Base-by-base conservation (phyloP, 1,140 invertebrate species). In the Caenorhabditis remanei region DNA sequence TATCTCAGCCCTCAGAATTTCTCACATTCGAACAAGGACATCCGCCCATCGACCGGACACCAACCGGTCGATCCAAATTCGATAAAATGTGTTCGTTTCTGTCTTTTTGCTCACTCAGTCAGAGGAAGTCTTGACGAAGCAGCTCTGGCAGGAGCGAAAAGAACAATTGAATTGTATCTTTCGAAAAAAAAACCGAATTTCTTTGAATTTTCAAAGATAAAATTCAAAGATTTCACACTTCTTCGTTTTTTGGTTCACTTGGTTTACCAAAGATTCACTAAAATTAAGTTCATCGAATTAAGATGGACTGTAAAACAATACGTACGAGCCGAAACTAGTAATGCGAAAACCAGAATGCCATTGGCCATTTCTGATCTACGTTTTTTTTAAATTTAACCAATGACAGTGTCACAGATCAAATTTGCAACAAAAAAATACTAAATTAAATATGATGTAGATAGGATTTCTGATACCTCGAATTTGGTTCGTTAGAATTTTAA, bases 31-130 rank as follows among this genome's bases (percentile, higher is more conserved):
- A 79, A 50, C 9, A 79, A 79, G 71, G 71, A 79, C 71, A 79
- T 50, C 71, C 46, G 46, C 71, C n/a, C 32, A 32, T 32, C 65
- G 43, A 32, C 41, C 46, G 40, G n/a, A 79, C 71, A 79, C 71
- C 46, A 79, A 50, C 46, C 43, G 71, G 71, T 79, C 71, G 71
- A 79, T 79, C 46, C 71, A 79, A 79, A 79, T 79, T 79, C 71
- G 71, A 79, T 79, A 50, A 79, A 50, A 50, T 53, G 71, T 41
- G 71, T 79, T 79, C 71, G 71, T 79, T 53, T 79, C 71, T 40
- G 8, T n/a, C 56, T 46, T 71, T 43, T 41, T 50, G 16, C 21
- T 79, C 46, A 8, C 46, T 53, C 71, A 24, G 41, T 46, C 3
- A 16, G 8, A 32, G 16, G 32, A 32, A 32, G 32, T 32, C 6